A percentile compares a stretch with the other conserved stretches of the same genome.
Conservation (phyloP, 2,888 invertebrate species). For the Apotomis turbidana region DNA sequence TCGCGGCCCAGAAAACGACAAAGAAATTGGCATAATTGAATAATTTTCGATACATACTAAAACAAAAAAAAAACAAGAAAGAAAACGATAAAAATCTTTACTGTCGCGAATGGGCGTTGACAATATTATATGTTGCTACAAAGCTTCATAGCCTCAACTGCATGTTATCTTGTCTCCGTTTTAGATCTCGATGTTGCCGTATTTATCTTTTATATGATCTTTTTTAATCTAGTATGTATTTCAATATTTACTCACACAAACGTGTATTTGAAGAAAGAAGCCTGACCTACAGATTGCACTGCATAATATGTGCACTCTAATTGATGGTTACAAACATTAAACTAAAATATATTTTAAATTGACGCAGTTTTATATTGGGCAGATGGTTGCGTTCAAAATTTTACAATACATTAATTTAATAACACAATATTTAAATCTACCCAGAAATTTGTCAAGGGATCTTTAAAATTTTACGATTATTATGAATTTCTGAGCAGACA, state of each 20-base stretch:
- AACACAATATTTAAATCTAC: not conserved
- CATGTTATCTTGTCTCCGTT: slow-evolving; percentile 40
- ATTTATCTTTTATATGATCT: slow-evolving; percentile 54
- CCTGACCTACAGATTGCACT: not conserved
- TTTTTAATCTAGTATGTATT: slow-evolving; percentile 37
- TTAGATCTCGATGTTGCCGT: slow-evolving; percentile 59
- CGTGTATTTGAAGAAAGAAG: slow-evolving; percentile 10
- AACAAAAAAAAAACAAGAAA: not conserved
- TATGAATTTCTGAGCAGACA: too few species aligned
- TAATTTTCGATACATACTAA: slow-evolving; percentile 20
- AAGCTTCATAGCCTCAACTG: slow-evolving; percentile 70
- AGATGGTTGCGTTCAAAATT: not conserved
- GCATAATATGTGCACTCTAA: slow-evolving; percentile 5
- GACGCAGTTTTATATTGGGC: not conserved
- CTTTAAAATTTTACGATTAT: too few species aligned
- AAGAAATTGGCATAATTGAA: slow-evolving; percentile 33
- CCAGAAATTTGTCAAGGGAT: not conserved
- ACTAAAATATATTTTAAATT: not conserved
- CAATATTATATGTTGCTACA: slow-evolving; percentile 61
- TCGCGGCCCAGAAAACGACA: slow-evolving; percentile 47
- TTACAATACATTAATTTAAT: not conserved
- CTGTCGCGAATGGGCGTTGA: slow-evolving; percentile 57
- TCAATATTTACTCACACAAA: slow-evolving; percentile 20
- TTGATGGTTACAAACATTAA: not conserved
- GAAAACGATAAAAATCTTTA: slow-evolving; percentile 20